A percentile compares a stretch with the other conserved stretches of the same genome.
These are phyloP conservation scores for Linurgus olivaceus DNA, from an alignment of 2,797 vertebrate species.

Conservation along the genomic window DNA sequence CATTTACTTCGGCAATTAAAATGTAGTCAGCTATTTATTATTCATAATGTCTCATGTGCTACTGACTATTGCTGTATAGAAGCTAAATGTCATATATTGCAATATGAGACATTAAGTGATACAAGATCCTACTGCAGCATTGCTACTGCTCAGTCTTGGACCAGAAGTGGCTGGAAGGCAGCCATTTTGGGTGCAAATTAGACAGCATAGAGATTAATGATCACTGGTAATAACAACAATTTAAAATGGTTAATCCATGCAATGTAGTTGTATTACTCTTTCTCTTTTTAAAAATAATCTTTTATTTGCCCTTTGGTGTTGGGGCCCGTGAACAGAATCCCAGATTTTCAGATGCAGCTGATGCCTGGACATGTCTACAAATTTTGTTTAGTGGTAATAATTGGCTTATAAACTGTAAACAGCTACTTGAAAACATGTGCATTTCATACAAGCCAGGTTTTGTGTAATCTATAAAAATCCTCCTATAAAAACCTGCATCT, in stretches of 20 bases:
- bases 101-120: not conserved
- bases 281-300: not conserved
- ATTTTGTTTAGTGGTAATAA: not conserved
- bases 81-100: slow-evolving; percentile 14
- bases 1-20: slow-evolving; percentile 51
- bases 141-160: not conserved
- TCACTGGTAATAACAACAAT: not conserved
- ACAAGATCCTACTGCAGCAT: not conserved
- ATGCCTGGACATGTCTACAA: not conserved
- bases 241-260: not conserved
- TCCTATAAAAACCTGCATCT: not conserved
- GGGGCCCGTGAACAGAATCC: not conserved
- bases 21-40: slow-evolving; percentile 17
- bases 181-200: not conserved
- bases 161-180: not conserved
- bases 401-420: not conserved
- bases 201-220: not conserved
- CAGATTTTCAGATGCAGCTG: not conserved
- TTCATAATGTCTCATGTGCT: slow-evolving; percentile 8
- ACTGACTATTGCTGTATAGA: not conserved
- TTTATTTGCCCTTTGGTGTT: not conserved
- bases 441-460: not conserved
- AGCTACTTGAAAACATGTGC: not conserved
- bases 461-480: not conserved
- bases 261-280: not conserved